Conservation (phyloP, 1,140 invertebrate genomes). For the Oryctes rhinoceros region DNA sequence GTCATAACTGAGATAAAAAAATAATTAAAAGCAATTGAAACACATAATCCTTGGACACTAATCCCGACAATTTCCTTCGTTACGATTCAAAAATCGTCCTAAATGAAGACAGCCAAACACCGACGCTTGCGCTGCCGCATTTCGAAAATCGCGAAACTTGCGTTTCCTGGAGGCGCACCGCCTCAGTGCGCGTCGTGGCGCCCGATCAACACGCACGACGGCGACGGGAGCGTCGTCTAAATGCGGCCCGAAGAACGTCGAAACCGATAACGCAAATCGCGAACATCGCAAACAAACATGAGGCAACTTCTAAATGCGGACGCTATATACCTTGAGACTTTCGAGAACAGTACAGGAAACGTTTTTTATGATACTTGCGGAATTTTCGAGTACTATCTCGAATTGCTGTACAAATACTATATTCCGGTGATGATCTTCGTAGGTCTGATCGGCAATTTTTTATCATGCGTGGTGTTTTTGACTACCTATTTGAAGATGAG, state of each 20-base stretch:
- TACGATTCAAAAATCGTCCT: not conserved
- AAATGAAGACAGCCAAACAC: not conserved
- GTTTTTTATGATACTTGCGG: not conserved
- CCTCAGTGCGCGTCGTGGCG: conserved; percentile 23
- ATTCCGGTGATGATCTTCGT: conserved; percentile 72
- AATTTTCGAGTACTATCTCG: conserved; percentile 20
- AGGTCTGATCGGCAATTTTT: conserved; percentile 70
- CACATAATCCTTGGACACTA: not conserved
- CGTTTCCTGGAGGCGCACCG: not conserved
- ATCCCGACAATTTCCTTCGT: not conserved
- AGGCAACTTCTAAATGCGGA: conserved; percentile 17
- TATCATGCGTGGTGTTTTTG: conserved; percentile 79
- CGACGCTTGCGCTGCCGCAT: conserved; percentile 19
- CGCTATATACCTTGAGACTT: not conserved
- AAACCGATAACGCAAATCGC: not conserved
- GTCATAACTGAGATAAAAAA: not conserved
- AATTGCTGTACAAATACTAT: conserved; percentile 65
- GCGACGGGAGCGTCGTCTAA: not conserved
- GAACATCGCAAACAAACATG: not conserved
- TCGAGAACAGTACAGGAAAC: not conserved
- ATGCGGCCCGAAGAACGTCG: not conserved
- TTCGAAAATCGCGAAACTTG: not conserved
- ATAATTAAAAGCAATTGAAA: not conserved
- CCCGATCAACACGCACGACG: not conserved
- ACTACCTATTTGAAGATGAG: conserved; percentile 74